A percentile compares a stretch with the other conserved stretches of the same genome.
Evolutionary conservation across 2,797 vertebrate genomes (phyloP).

Genomic region (Crenuchus spilurus): DNA sequence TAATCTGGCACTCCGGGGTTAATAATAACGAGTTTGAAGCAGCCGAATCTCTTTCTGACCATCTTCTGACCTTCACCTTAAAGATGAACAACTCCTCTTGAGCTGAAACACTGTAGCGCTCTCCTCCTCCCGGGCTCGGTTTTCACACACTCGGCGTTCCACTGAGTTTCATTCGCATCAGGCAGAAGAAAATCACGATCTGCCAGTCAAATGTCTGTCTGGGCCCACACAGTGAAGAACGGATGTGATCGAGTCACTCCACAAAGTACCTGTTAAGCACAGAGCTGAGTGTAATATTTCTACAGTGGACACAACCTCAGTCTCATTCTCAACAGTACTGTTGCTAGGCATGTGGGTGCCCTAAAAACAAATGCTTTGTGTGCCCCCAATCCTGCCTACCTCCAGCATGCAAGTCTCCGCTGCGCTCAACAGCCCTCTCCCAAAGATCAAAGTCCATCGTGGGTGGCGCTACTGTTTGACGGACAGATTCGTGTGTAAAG

Average conservation of each 20-base stretch:
- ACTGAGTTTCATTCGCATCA: not conserved
- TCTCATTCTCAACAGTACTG: not conserved
- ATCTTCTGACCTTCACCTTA: slow-evolving; percentile 25
- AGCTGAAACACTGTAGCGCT: not conserved
- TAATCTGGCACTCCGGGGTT: not conserved
- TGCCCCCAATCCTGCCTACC: too few relatives aligned
- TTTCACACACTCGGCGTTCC: slow-evolving; percentile 11
- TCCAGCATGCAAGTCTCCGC: too few relatives aligned
- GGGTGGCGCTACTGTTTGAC: too few relatives aligned
- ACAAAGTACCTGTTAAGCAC: not conserved
- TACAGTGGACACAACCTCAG: not conserved
- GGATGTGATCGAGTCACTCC: not conserved
- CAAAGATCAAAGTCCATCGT: too few relatives aligned
- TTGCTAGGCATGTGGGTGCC: too few relatives aligned
- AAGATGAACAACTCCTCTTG: slow-evolving; percentile 2
- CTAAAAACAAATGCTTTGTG: too few relatives aligned
- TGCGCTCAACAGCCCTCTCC: too few relatives aligned
- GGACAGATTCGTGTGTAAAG: too few relatives aligned
- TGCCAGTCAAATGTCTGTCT: not conserved
- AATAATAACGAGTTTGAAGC: not conserved
- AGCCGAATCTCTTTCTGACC: not conserved
- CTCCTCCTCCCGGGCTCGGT: slow-evolving; percentile 7
- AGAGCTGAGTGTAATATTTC: not conserved
- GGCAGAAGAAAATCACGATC: not conserved
- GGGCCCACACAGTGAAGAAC: not conserved